These are phyloP conservation scores for Hepsetus odoe DNA, from an alignment of 2,113 vertebrate species.

Conservation along the genomic window DNA sequence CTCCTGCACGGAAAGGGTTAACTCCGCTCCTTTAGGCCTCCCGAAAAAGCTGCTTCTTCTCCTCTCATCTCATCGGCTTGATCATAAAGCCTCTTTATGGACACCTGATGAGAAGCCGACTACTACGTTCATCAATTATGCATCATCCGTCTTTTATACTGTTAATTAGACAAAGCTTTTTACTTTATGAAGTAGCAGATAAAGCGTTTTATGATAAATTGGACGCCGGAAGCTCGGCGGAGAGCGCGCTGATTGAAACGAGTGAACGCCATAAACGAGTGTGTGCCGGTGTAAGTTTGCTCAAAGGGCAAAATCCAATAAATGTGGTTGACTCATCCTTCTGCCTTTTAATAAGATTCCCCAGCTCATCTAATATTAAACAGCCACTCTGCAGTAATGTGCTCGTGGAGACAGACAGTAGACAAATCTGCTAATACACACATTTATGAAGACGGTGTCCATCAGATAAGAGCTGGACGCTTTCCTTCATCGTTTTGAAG, in stretches of 20 bases:
- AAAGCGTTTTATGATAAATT: constrained; percentile 44
- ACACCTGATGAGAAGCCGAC: constrained; percentile 37
- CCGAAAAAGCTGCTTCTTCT: too few relatives aligned
- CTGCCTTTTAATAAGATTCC: constrained; percentile 30
- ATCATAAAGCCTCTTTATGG: constrained; percentile 31
- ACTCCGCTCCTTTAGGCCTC: background rate
- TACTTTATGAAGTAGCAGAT: constrained; percentile 18
- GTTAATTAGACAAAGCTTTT: constrained; percentile 45
- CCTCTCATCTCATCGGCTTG: constrained; percentile 27
- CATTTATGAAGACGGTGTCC: background rate
- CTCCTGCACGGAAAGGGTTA: background rate
- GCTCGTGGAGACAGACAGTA: background rate
- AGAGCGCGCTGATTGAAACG: background rate
- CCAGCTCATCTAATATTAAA: constrained; percentile 18
- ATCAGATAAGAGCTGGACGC: background rate
- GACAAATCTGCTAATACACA: background rate
- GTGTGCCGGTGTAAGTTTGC: constrained; percentile 11
- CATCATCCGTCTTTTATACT: constrained; percentile 45
- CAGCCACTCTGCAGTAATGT: constrained; percentile 10
- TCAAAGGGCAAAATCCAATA: constrained; percentile 46
- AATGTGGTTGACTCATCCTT: constrained; percentile 5
- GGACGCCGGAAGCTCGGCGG: constrained; percentile 17
- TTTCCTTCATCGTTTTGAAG: too few relatives aligned
- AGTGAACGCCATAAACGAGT: background rate
- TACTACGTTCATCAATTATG: constrained; percentile 30